These are phyloP conservation scores for Sinopyrophorus schimmeli DNA, from an alignment of 2,888 invertebrate species.

Conservation along the genomic window DNA sequence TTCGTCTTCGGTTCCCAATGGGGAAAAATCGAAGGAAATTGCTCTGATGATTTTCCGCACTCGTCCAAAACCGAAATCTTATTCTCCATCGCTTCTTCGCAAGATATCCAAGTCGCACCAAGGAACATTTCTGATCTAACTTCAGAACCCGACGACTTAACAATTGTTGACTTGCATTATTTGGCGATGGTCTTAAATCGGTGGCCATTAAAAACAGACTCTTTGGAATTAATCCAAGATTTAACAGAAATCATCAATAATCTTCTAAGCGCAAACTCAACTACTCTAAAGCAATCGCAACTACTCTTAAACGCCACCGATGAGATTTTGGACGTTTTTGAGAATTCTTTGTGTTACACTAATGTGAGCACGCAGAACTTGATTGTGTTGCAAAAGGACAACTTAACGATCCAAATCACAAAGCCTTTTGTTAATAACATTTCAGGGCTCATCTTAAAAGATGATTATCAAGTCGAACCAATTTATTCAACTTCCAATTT, in stretches of 20 bases:
- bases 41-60: conserved; percentile 26
- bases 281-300: conserved; percentile 54
- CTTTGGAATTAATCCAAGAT: conserved; percentile 54
- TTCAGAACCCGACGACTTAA: conserved; percentile 35
- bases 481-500: no score
- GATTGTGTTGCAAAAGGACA: conserved; percentile 52
- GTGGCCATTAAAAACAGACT: conserved; percentile 12
- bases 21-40: conserved; percentile 52
- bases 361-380: conserved; percentile 19
- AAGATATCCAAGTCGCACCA: conserved; percentile 24
- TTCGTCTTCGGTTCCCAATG: conserved; percentile 63
- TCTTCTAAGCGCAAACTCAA: conserved; percentile 38
- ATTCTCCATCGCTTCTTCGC: conserved; percentile 9
- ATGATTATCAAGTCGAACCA: conserved; percentile 23
- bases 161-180: conserved; percentile 46
- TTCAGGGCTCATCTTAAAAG: conserved; percentile 58
- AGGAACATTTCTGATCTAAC: conserved; percentile 39
- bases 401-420: conserved; percentile 59
- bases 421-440: conserved; percentile 59
- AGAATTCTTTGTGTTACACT: conserved; percentile 58
- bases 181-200: conserved; percentile 41
- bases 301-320: conserved; percentile 66
- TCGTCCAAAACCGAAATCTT: conserved; percentile 16
- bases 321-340: conserved; percentile 63
- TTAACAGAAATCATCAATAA: conserved; percentile 61